Base-by-base conservation (phyloP, 2,113 vertebrate genomes). In the Brachypodius melanocephalos region DNA sequence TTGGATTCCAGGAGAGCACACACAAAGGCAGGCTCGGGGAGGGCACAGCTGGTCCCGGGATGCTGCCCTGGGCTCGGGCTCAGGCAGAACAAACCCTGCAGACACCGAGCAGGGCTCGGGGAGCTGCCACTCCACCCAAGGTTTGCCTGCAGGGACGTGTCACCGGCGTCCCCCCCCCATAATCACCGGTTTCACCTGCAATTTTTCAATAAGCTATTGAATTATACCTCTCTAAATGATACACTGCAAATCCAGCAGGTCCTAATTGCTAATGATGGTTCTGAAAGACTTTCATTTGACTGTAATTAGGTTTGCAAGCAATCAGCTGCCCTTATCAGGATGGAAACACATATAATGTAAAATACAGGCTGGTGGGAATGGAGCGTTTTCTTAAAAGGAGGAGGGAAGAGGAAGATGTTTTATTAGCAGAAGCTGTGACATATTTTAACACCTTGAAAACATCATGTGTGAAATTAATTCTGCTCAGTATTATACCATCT, bases 241-340 rank as follows among this genome's bases (percentile, higher is more conserved):
- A 69, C 42, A 48, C 88, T 94, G 91, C 81, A 78, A 85, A 88
- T 83, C 86, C 88, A 94, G 88, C 86, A 36, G 77, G 91, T 95
- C 82, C 94, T 97, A 94, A 97, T 97, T 97, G 95, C 87, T 76
- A 90, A 92, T 95, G 88, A 96, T 94, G 93, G 96, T 92, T 97
- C 96, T 93, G 89, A 94, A 96, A 85, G 95, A 91, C 87, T 96
- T 93, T 96, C 93, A 95, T 97, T 91, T 96, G 92, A 92, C 89
- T 96, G 51, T 96, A 93, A 97, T 97, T 97, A 97, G 94, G 81
- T 89, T 96, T 96, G 95, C 87, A 97, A 97, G 96, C 97, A 97
- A 83, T 96, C 94, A 97, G 79, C 91, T 96, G 80, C 90, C 89
- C 93, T 96, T 95, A 95, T 95, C 96, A 79, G 75, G 52, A 83